Evolutionary conservation across 37 sponge, comb jelly and placozoan species (phyloP), one percentile per base, ranked within the genome.

Genomic region (Oopsacas minuta): DNA sequence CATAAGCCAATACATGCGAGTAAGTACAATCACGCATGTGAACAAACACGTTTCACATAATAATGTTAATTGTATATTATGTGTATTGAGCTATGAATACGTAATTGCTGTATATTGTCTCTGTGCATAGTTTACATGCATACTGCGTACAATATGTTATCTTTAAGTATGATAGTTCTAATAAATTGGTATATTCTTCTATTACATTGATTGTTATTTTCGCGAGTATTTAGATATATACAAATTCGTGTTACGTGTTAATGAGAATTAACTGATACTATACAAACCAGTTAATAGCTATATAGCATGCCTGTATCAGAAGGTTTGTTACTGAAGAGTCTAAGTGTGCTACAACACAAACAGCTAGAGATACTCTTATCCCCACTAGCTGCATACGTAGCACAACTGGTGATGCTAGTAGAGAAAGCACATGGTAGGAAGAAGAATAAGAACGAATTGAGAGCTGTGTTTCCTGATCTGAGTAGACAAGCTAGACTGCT

Each of bases 1-100:
- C 89, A 88, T 85, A 93, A 89, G 8, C 84, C 87, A 0, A 34
- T 23, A 36, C 96, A 95, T 87, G 96, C 96, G 38, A 83, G 12
- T 23, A 81, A 82, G 3, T 37, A 23, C 3, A 84, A 39, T 36
- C 37, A 46, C 22, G 49, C 12, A 32, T 39, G 52, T 23, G 42
- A 82, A 25, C 83, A 39, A 23, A 38, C 39, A 82, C 5, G 39
- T 7, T 82, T 82, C 39, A 22, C 83, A 8, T 22, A 17, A 82
- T 8, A 42, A 42, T 15, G 15, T 42, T 42, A 15, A 8, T 42
- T 42, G 15, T 42, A 42, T 17, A 8, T 42, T 17, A 17, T 42
- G 49, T 42, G 49, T 42, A 42, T 42, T 42, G 15, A 42, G n/a
- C n/a, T n/a, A n/a, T n/a, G n/a, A n/a, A n/a, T n/a, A n/a, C n/a